Base-by-base conservation (phyloP, 37 sponge, comb jelly and placozoan genomes). In the Ephydatia muelleri region DNA sequence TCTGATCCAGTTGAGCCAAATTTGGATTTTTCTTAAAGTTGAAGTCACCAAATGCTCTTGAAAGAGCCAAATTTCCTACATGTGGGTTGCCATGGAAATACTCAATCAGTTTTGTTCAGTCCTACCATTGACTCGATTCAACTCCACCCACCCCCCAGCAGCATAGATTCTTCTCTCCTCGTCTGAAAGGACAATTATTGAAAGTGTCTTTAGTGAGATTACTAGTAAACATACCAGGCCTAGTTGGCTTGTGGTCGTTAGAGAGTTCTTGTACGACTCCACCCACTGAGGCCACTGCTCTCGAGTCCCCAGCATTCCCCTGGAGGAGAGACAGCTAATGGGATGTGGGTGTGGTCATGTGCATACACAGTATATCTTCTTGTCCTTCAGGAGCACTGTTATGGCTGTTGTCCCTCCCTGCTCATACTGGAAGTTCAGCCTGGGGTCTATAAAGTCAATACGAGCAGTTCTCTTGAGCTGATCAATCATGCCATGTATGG, bases 41-140 rank as follows among this genome's bases (percentile, higher is more conserved):
- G 76, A 97, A 95, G 80, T 97, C 98, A 57, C 95, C 98, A 64
- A 97, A 64, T 29, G 98, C 98, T 38, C 98, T 89, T 47, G 98
- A 95, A 69, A 97, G 90, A 22, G 98, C 95, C 67, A 97, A 79
- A 26, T 85, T 90, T 32, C 93, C 93, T 93, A 49, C 8, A 78
- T 23, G 4, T 28, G 9, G 5, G 39, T 49, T 5, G 25, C 38
- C 26, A 30, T 5, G 2, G 28, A n/a, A 19, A 25, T 47, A 14
- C 11, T 12, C 77, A 83, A 68, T 71, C 40, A 70, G 0, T 32
- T n/a, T n/a, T n/a, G 48, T 27, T 27, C 0, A 3, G 0, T 49
- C 84, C 75, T 75, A 85, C 98, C 98, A 80, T 97, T 97, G 39
- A 97, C 98, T 77, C 98, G 68, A 88, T 93, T 95, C 66, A 88